A percentile compares a stretch with the other conserved stretches of the same genome.
These are phyloP conservation scores for Asobara japonica DNA, from an alignment of 1,140 invertebrate genomes.

Conservation along the genomic window DNA sequence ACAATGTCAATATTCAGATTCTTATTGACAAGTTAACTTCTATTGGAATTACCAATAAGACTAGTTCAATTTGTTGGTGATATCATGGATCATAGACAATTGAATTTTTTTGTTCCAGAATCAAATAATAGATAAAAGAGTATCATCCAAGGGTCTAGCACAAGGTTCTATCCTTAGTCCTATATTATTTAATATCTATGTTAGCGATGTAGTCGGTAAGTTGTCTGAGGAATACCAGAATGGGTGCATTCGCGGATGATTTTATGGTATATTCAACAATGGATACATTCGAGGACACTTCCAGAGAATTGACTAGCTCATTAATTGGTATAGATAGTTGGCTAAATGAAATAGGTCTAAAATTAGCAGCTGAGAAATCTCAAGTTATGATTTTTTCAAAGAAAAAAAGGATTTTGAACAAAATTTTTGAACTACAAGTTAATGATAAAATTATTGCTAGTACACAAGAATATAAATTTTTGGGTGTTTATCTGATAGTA, in stretches of 20 bases:
- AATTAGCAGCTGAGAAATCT: constrained; percentile 11
- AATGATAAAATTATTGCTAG: neutral
- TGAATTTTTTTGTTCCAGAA: neutral
- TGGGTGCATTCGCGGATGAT: too few relatives aligned
- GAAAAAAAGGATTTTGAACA: neutral
- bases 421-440: neutral
- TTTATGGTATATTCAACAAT: too few relatives aligned
- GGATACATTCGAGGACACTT: neutral
- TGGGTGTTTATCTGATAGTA: constrained; percentile 26
- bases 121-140: too few relatives aligned
- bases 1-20: neutral
- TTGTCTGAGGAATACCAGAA: too few relatives aligned
- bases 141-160: too few relatives aligned
- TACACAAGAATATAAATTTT: constrained; percentile 15
- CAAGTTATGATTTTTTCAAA: constrained; percentile 13
- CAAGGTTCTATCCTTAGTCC: too few relatives aligned
- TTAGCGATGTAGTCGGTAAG: too few relatives aligned
- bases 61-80: neutral
- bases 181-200: too few relatives aligned
- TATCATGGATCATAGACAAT: neutral
- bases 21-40: neutral
- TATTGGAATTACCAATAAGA: neutral
- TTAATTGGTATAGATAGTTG: neutral
- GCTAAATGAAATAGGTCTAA: neutral
- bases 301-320: neutral